Conservation (phyloP, 2,888 invertebrate species). For the Glyphotaelius pellucidus region DNA sequence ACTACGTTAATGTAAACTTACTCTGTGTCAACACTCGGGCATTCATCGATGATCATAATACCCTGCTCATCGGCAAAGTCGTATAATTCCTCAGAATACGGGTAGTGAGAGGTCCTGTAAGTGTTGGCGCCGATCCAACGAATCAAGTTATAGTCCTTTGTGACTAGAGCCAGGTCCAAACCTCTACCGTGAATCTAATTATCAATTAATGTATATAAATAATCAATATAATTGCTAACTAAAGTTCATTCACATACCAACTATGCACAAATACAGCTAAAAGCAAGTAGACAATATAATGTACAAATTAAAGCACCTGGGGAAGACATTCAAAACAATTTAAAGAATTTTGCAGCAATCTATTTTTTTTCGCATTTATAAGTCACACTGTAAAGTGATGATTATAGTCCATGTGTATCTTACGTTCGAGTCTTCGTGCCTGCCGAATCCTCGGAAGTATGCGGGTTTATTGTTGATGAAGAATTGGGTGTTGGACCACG, state of each 20-base stretch:
- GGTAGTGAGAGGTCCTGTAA: conserved; percentile 98
- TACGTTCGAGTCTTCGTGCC: conserved; percentile 96
- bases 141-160: conserved; percentile 94
- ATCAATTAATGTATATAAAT: too few species aligned
- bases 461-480: conserved; percentile 90
- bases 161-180: conserved; percentile 89
- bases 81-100: conserved; percentile 98
- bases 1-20: conserved; percentile 72
- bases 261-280: too few species aligned
- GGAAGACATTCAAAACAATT: too few species aligned
- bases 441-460: conserved; percentile 95
- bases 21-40: conserved; percentile 94
- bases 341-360: too few species aligned
- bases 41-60: conserved; percentile 96
- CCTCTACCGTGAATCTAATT: conserved; percentile 93
- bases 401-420: conserved; percentile 68
- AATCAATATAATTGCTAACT: neutral
- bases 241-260: neutral
- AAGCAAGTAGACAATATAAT: too few species aligned
- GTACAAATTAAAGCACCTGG: neutral
- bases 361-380: neutral
- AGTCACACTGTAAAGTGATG: neutral
- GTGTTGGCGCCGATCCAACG: conserved; percentile 97
- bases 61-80: conserved; percentile 95
- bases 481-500: conserved; percentile 86